A percentile compares a stretch with the other conserved stretches of the same genome.
Conservation (phyloP, 2,113 vertebrate genomes). For the Rhadina sibilatrix region DNA sequence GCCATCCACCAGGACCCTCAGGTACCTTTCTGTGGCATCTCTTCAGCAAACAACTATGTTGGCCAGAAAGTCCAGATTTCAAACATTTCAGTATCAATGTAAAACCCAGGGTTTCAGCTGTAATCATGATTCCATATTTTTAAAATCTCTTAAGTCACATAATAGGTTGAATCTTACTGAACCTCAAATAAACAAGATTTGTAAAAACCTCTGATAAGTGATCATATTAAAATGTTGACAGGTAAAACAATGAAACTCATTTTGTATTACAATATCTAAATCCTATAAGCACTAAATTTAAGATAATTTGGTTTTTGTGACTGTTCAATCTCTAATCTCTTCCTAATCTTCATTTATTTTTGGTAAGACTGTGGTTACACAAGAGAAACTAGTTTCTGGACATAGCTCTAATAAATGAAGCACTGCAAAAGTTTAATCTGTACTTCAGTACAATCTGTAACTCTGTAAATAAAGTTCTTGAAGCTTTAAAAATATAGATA, state of each 20-base stretch:
- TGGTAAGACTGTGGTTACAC: background rate
- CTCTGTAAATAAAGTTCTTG: background rate
- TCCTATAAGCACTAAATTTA: background rate
- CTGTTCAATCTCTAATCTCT: background rate
- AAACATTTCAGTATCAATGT: background rate
- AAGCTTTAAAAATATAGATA: background rate
- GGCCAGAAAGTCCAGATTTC: background rate
- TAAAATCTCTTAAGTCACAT: background rate
- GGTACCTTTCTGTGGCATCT: background rate
- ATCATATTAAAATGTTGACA: background rate
- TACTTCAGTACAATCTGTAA: background rate
- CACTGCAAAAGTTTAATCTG: background rate
- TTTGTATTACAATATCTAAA: background rate
- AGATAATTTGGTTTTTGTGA: background rate
- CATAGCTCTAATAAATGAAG: background rate
- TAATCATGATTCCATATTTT: background rate
- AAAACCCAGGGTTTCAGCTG: background rate
- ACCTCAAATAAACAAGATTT: background rate
- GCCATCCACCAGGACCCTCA: accelerated
- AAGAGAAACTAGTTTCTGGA: background rate
- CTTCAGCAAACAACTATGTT: background rate
- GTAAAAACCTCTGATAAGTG: background rate
- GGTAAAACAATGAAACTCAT: background rate
- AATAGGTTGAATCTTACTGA: background rate
- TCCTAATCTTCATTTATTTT: background rate